Conservation (phyloP, 2,888 invertebrate genomes). For the Eulithis testata region DNA sequence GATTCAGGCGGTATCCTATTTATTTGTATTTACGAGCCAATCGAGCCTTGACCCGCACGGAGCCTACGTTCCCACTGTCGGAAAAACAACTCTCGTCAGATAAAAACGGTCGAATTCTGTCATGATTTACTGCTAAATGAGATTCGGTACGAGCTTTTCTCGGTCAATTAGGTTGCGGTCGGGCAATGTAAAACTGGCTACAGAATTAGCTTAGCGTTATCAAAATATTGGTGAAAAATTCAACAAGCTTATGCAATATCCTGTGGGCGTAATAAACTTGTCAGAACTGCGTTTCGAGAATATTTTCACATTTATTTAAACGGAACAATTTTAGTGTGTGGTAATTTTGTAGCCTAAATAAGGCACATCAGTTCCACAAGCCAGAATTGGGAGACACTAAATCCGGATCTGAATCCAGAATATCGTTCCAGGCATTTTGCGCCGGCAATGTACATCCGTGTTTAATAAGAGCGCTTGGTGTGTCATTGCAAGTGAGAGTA, state of each 20-base stretch:
- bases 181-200: slow-evolving; percentile 37
- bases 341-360: slow-evolving; percentile 17
- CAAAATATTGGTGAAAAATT: slow-evolving; percentile 23
- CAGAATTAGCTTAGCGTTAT: slow-evolving; percentile 33
- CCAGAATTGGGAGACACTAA: slow-evolving; percentile 32
- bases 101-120: slow-evolving; percentile 56
- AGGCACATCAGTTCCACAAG: slow-evolving; percentile 17
- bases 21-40: slow-evolving; percentile 78
- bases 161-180: slow-evolving; percentile 44
- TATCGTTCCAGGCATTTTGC: slow-evolving; percentile 34
- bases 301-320: background rate
- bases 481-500: slow-evolving; percentile 57
- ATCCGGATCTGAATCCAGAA: slow-evolving; percentile 38
- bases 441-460: slow-evolving; percentile 43
- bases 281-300: background rate
- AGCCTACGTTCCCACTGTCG: slow-evolving; percentile 46
- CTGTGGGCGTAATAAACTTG: background rate
- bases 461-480: slow-evolving; percentile 63
- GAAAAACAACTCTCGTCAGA: slow-evolving; percentile 63
- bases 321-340: background rate
- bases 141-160: slow-evolving; percentile 48
- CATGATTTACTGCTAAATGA: slow-evolving; percentile 56
- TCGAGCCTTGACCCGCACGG: slow-evolving; percentile 56
- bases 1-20: slow-evolving; percentile 73
- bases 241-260: background rate